Base-by-base conservation (phyloP, 1,140 invertebrate species). In the Lordiphosa stackelbergi region DNA sequence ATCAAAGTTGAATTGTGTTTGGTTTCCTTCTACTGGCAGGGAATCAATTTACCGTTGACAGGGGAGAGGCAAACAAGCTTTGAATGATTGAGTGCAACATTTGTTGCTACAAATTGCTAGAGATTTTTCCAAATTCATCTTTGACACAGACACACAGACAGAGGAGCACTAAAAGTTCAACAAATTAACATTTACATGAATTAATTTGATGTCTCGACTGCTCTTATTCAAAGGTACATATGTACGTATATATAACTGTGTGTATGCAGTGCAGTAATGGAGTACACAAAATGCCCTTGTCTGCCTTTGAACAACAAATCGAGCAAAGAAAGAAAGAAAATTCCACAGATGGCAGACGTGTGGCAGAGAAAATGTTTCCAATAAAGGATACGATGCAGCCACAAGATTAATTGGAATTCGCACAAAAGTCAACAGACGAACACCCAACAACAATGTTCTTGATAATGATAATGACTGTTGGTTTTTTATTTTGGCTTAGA, bases 11-110 rank as follows among this genome's bases (percentile, higher is more conserved):
- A 66, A 41, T 66, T 68, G 52, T 56, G 66, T 46, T 46, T 10
- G 48, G 59, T 60, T 46, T 63, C 37, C 28, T 59, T 47, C 28
- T 19, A 19, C 16, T 41, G 54, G 37, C 35, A 31, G 6, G 28
- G 6, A 31, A 31, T 6, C 28, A 12, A 28, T 42, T 49, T 38
- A 19, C 34, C 42, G 60, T 40, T 69, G 65, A 70, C 70, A 69
- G 53, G 47, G n/a, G 11, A 19, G 13, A 31, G 34, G 41, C 12
- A n/a, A 41, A 63, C 24, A 48, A 54, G 5, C 55, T 69, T 38
- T 58, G 47, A 66, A 52, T 74, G 74, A 79, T 73, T 81, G 66
- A 79, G 63, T 61, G 58, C 49, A 69, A 41, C 65, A 73, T 59
- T 79, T 78, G 70, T 51, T 48, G 53, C 43, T 58, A 69, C 66